Base-by-base conservation (phyloP, 1,140 invertebrate species). In the Onthophagus taurus region DNA sequence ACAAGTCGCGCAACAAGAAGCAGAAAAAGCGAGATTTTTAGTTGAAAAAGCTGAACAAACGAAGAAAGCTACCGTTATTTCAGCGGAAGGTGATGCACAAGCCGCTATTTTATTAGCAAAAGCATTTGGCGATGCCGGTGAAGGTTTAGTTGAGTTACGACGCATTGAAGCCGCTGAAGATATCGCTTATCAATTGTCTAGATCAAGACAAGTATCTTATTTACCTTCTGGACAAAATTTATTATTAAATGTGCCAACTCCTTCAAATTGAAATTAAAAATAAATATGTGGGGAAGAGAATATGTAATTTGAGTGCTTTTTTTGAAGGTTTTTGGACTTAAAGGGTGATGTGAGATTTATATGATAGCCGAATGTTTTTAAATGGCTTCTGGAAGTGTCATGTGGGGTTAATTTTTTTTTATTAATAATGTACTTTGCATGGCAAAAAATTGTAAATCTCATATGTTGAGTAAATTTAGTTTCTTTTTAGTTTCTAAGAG, bases 31-130 rank as follows among this genome's bases (percentile, higher is more conserved):
- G 2, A 77, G 95, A 63, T 99, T 97, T 69, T 74, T 98, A 35
- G 97, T 99, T 58, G 96, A 99, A 71, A 98, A 96, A 72, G 97
- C 97, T 12, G 97, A 99, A 71, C 96, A 99, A 70, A 85, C 87
- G 59, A 99, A 99, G 69, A 83, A 85, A 65, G 94, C 94, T 7
- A 85, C 95, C 19, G 80, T 99, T 55, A 97, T 97, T 50, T 83
- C 85, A 4, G 97, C 97, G 0, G 95, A 99, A 67, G 97, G 97
- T 68, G 97, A 99, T 66, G 86, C 94, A 0, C 81, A 85, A 54
- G 97, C 94, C 52, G 96, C 96, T 8, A 69, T 74, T 48, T 70
- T 99, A 31, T 64, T 99, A 9, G 90, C 94, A 1, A 94, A 91
- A 64, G 87, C 94, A 3, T 88, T 98, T 62, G 86, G 82, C 8